Evolutionary conservation across 2,888 invertebrate genomes (phyloP).

Genomic region (Apoda limacodes): DNA sequence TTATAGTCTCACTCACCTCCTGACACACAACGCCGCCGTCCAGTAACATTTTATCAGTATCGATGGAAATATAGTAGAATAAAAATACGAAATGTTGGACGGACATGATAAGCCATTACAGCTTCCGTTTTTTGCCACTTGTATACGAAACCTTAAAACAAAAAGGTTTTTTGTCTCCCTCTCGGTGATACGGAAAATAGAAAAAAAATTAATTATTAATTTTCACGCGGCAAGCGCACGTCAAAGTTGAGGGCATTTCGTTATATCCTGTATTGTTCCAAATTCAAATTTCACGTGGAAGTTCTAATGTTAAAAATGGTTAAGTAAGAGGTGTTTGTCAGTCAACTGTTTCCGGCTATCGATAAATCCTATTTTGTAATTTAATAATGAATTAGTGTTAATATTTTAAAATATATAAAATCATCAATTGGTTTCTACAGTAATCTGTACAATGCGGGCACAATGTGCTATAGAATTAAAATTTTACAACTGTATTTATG

Average conservation of each 20-base stretch:
- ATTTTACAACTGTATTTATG: conserved; percentile 42
- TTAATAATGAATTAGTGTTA: not conserved
- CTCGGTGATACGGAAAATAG: conserved; percentile 42
- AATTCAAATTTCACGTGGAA: conserved; percentile 51
- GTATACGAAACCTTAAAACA: too few species aligned
- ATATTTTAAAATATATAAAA: conserved; percentile 5
- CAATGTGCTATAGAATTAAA: conserved; percentile 43
- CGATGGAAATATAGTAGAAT: too few species aligned
- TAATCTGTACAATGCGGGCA: conserved; percentile 37
- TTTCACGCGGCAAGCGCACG: conserved; percentile 47
- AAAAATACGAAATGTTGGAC: too few species aligned
- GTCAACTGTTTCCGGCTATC: too few species aligned
- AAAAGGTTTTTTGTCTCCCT: too few species aligned
- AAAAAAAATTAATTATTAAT: conserved; percentile 66
- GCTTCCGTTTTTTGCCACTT: too few species aligned
- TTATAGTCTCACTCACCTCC: too few species aligned
- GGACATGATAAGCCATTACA: too few species aligned
- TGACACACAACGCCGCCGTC: too few species aligned
- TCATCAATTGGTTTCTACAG: conserved; percentile 10
- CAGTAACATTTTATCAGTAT: too few species aligned
- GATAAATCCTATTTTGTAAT: too few species aligned
- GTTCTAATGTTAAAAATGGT: conserved; percentile 52
- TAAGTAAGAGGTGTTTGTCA: too few species aligned
- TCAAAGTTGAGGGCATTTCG: conserved; percentile 42
- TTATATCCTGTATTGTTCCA: conserved; percentile 53